Percentiles rank a stretch among this genome's conserved stretches.
Evolutionary conservation across 2,797 vertebrate genomes (phyloP).

Genomic region (Lepilemur septentrionalis): DNA sequence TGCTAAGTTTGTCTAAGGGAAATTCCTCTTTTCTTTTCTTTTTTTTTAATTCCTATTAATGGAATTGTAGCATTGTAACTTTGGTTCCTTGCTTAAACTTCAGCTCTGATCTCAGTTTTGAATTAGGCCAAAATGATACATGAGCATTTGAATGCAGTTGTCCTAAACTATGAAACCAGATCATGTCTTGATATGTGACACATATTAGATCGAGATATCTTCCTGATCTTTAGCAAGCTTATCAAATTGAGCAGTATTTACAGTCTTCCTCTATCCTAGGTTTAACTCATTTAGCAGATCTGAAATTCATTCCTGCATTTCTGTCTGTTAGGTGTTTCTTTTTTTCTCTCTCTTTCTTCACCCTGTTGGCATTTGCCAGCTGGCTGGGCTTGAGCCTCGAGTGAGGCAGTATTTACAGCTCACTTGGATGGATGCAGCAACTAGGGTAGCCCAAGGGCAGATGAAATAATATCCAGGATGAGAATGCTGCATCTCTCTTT

Average conservation of each 20-base stretch:
- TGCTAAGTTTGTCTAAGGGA: neutral
- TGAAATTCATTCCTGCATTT: neutral
- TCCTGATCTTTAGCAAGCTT: conserved; percentile 44
- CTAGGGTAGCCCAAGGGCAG: conserved; percentile 38
- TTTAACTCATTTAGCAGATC: neutral
- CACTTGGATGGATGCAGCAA: neutral
- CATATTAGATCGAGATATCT: conserved; percentile 15
- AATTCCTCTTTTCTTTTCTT: neutral
- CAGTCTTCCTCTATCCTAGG: neutral
- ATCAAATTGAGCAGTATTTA: neutral
- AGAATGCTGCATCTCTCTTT: neutral
- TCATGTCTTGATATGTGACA: neutral
- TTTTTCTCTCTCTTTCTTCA: neutral
- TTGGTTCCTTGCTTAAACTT: neutral
- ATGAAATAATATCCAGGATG: neutral
- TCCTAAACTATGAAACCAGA: neutral
- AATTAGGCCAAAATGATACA: neutral
- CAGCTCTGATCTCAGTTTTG: neutral
- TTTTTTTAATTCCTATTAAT: neutral
- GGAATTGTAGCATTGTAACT: neutral
- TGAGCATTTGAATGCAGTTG: conserved; percentile 1
- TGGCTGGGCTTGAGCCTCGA: neutral
- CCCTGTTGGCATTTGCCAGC: neutral
- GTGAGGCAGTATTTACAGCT: neutral
- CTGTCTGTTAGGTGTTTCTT: neutral